Base-by-base conservation (phyloP, 2,797 vertebrate genomes). In the Pterois miles region DNA sequence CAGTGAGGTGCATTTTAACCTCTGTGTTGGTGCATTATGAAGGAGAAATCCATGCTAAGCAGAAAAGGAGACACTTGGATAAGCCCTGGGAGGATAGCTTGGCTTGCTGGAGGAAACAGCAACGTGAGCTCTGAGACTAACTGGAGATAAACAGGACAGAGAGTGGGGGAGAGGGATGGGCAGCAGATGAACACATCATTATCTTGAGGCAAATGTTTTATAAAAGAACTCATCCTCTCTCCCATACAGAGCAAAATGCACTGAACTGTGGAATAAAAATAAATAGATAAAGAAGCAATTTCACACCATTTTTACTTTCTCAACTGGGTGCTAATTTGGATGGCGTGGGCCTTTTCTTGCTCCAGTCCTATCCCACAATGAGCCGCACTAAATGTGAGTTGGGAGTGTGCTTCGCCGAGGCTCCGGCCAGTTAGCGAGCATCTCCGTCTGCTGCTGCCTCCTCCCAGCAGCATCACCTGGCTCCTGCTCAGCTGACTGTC, bases 361-460 rank as follows among this genome's bases (percentile, higher is more conserved):
- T 36, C 64, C 52, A n/a, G 20, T 56, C 20, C 20, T 53, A 22
- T 16, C 16, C 53, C 50, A 25, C 40, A 43, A 31, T 70, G 73
- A 66, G 31, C 72, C 74, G n/a, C 58, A n/a, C 66, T 62, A 60
- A 65, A 75, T 70, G 14, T 74, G 71, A 56, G 80, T 34, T 76
- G 58, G 40, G 62, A 72, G 38, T 53, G 68, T 29, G 63, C 27
- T 53, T 71, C 2, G 1, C 52, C 9, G 36, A 56, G 73, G 71
- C n/a, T 76, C 66, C 57, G 38, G 31, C 60, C 27, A 29, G 40
- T 50, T 1, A 34, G 34, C 25, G 40, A 85, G 71, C 22, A 1
- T 33, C 68, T 84, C 84, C 82, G 36, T 83, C 86, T 92, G 82
- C 73, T 86, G 22, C 82, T 76, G 82, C 79, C 71, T 82, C 65